Conservation (phyloP, 2,113 vertebrate genomes). For the Bambusicola thoracicus region DNA sequence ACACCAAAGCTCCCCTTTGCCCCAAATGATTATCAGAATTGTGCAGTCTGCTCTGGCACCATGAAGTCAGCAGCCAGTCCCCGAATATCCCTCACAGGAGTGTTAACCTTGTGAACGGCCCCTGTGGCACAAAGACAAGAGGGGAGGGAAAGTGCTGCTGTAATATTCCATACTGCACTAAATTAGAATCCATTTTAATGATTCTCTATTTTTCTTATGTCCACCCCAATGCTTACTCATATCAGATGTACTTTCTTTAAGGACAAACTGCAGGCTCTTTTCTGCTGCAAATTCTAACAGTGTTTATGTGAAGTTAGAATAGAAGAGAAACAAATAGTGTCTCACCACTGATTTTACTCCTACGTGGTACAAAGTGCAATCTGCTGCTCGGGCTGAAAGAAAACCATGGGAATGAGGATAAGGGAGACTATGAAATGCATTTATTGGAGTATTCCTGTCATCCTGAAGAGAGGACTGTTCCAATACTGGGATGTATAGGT, state of each 20-base stretch:
- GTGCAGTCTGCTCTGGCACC: accelerated
- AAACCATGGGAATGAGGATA: background rate
- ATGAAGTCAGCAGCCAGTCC: background rate
- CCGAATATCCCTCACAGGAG: background rate
- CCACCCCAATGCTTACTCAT: background rate
- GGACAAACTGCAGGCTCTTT: background rate
- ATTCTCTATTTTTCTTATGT: background rate
- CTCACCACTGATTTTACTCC: background rate
- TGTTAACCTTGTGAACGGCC: background rate
- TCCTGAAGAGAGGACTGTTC: background rate
- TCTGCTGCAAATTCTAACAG: background rate
- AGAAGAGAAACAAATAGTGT: background rate
- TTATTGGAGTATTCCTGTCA: background rate
- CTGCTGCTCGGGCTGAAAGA: background rate
- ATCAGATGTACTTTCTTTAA: background rate
- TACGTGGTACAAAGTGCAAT: background rate
- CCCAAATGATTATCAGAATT: background rate
- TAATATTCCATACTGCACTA: background rate
- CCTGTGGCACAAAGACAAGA: background rate
- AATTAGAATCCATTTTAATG: background rate
- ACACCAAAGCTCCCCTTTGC: background rate
- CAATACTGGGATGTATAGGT: background rate
- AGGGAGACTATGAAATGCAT: background rate
- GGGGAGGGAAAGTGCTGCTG: background rate
- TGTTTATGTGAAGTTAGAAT: background rate